Conservation (phyloP, 2,797 vertebrate species). For the Typhlichthys subterraneus region DNA sequence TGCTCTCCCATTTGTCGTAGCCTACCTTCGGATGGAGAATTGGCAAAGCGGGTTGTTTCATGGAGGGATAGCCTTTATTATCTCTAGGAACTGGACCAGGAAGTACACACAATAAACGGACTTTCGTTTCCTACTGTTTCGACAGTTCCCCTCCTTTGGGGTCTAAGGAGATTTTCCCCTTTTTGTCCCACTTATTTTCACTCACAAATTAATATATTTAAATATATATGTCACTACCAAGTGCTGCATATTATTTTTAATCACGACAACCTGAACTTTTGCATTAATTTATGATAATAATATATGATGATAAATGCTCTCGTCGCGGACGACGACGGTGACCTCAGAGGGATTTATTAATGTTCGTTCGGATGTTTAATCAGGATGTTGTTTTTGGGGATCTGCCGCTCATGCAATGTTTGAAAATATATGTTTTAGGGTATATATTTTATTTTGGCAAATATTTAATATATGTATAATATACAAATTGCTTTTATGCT, state of each 20-base stretch:
- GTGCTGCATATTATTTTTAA: too few relatives aligned
- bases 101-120: constrained; percentile 63
- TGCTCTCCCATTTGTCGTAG: constrained; percentile 49
- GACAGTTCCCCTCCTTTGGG: constrained; percentile 38
- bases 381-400: background rate
- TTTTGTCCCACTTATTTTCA: too few relatives aligned
- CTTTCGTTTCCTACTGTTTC: constrained; percentile 49
- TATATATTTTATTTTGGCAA: too few relatives aligned
- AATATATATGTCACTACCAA: too few relatives aligned
- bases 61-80: constrained; percentile 24
- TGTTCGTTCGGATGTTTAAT: constrained; percentile 42
- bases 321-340: too few relatives aligned
- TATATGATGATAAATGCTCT: too few relatives aligned
- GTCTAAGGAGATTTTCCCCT: too few relatives aligned
- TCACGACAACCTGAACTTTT: too few relatives aligned
- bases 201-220: too few relatives aligned
- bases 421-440: background rate
- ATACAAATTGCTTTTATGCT: too few relatives aligned
- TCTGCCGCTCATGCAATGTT: constrained; percentile 11
- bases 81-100: constrained; percentile 60
- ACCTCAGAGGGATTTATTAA: constrained; percentile 3
- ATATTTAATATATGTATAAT: too few relatives aligned
- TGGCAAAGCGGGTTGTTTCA: constrained; percentile 33
- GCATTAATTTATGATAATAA: too few relatives aligned
- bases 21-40: constrained; percentile 27